Conservation (phyloP, 2,888 invertebrate genomes). For the Drosophila merina region DNA sequence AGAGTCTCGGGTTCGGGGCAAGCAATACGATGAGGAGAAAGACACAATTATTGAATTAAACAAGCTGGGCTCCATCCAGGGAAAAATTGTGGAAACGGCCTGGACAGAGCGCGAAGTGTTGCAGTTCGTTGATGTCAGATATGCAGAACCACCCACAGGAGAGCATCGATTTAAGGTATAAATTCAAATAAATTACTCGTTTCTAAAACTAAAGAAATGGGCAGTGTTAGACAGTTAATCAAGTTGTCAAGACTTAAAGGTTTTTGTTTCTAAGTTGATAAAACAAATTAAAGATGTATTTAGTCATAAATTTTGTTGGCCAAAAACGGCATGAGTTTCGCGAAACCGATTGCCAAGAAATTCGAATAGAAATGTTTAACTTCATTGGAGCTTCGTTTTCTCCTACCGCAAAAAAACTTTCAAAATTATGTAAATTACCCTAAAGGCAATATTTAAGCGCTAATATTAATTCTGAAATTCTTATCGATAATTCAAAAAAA, state of each 20-base stretch:
- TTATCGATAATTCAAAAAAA: conserved; percentile 3
- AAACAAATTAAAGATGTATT: neutral
- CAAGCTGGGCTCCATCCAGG: conserved; percentile 77
- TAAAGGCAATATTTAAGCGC: conserved; percentile 16
- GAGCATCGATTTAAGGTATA: conserved; percentile 81
- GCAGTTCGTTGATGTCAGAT: conserved; percentile 82
- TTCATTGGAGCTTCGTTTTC: conserved; percentile 26
- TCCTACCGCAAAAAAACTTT: conserved; percentile 25
- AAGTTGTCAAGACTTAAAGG: neutral
- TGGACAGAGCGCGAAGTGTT: conserved; percentile 79
- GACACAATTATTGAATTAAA: conserved; percentile 79
- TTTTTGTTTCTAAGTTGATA: neutral
- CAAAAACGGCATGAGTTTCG: conserved; percentile 7
- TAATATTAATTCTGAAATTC: neutral
- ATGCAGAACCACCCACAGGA: conserved; percentile 81
- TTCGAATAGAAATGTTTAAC: conserved; percentile 34
- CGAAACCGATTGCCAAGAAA: conserved; percentile 10
- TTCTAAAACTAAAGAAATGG: neutral
- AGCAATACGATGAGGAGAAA: conserved; percentile 69
- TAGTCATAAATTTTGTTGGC: neutral
- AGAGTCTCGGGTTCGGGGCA: conserved; percentile 42
- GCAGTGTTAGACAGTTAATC: neutral
- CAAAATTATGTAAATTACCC: conserved; percentile 34
- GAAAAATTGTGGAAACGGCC: conserved; percentile 76
- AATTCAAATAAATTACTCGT: neutral